Conservation (phyloP, 2,888 invertebrate genomes). For the Neoaliturus tenellus region DNA sequence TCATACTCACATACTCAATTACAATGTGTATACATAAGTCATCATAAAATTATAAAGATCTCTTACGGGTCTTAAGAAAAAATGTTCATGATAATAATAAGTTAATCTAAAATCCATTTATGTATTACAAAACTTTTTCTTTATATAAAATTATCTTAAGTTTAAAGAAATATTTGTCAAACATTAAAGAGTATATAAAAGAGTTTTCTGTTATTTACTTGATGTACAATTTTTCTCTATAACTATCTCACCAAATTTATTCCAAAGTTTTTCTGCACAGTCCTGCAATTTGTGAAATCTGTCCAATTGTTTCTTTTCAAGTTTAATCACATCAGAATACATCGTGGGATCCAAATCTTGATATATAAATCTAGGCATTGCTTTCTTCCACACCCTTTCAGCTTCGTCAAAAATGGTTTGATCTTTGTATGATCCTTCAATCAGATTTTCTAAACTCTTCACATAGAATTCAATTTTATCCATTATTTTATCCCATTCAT, state of each 20-base stretch:
- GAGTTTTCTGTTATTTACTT: neutral
- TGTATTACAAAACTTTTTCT: no score
- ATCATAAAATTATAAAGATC: no score
- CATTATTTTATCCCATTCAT: constrained; percentile 12
- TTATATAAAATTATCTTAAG: no score
- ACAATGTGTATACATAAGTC: no score
- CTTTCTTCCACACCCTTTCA: constrained; percentile 14
- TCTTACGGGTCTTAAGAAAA: no score
- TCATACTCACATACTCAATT: no score
- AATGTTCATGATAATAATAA: no score
- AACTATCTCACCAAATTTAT: constrained; percentile 32
- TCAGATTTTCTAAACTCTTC: neutral
- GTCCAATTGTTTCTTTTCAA: neutral
- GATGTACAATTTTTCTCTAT: neutral
- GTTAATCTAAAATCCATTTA: no score
- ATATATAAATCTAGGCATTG: neutral
- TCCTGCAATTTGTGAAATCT: constrained; percentile 21
- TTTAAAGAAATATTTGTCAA: no score
- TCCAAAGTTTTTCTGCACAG: neutral
- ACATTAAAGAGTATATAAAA: no score
- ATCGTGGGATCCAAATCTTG: constrained; percentile 14
- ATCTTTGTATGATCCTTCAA: neutral
- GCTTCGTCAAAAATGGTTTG: neutral
- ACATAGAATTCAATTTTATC: constrained; percentile 21
- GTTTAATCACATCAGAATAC: constrained; percentile 21